phyloP scores from a whole-genome alignment of 2,888 invertebrate species.

The Tachystola acroxantha region DNA sequence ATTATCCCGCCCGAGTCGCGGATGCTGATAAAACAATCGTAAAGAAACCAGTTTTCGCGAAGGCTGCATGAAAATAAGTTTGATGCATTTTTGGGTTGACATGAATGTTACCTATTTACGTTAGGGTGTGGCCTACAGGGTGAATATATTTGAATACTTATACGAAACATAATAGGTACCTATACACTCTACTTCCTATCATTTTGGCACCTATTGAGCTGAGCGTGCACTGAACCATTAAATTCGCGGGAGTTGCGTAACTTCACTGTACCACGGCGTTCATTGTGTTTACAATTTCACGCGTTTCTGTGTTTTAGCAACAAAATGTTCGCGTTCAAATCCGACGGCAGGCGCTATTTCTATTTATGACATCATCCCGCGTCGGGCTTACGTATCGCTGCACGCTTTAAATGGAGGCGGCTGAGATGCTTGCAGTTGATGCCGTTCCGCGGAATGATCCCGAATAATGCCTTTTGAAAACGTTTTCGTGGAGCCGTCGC shows the following conservation, averaged over 20 bases:
- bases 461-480: constrained; percentile 69
- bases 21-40: constrained; percentile 50
- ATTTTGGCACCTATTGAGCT: too few relatives aligned
- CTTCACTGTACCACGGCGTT: constrained; percentile 10
- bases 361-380: constrained; percentile 79
- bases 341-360: constrained; percentile 74
- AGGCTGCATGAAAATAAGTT: constrained; percentile 5
- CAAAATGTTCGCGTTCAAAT: constrained; percentile 52
- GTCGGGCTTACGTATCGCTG: constrained; percentile 77
- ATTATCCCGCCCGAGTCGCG: constrained; percentile 20
- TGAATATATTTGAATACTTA: too few relatives aligned
- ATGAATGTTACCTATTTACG: not conserved
- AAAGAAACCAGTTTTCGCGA: constrained; percentile 48
- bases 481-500: constrained; percentile 45
- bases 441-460: constrained; percentile 72
- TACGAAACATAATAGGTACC: too few relatives aligned
- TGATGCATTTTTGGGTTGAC: not conserved
- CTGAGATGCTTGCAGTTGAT: constrained; percentile 73
- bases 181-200: not conserved
- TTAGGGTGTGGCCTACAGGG: too few relatives aligned
- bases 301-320: constrained; percentile 54
- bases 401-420: constrained; percentile 79
- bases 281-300: constrained; percentile 45
- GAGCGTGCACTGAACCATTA: not conserved
- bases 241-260: constrained; percentile 16